Evolutionary conservation across 2,797 vertebrate genomes (phyloP).

Genomic region (Rousettus madagascariensis): DNA sequence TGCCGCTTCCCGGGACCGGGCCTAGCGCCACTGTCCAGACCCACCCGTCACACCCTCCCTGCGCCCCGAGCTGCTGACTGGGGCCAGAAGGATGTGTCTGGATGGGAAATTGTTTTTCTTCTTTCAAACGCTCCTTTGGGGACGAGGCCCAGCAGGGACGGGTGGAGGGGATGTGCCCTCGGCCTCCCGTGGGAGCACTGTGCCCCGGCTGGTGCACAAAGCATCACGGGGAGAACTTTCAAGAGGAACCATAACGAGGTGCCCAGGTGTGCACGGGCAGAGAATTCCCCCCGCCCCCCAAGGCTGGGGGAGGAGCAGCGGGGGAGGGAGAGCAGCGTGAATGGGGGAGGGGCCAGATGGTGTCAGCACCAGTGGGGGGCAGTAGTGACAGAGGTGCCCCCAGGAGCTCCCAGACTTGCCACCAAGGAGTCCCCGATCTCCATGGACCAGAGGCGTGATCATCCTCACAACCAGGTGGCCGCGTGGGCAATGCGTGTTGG

Average conservation of each 20-base stretch:
- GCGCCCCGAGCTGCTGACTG: not conserved
- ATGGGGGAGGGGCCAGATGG: too few relatives aligned
- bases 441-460: fast-evolving
- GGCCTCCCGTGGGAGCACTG: not conserved
- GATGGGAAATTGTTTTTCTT: not conserved
- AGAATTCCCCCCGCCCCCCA: fast-evolving
- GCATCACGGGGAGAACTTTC: fast-evolving
- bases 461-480: too few relatives aligned
- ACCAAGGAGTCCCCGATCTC: not conserved
- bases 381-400: not conserved
- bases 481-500: fast-evolving
- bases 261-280: fast-evolving
- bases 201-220: fast-evolving
- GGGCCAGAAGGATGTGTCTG: not conserved
- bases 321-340: not conserved
- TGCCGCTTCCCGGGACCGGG: not conserved
- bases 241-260: not conserved
- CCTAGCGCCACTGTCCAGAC: fast-evolving
- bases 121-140: not conserved
- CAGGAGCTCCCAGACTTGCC: not conserved
- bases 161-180: not conserved
- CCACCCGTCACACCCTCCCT: fast-evolving
- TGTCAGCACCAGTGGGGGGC: not conserved
- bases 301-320: fast-evolving
- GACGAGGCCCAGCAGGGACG: fast-evolving